Percentiles rank a stretch among this genome's conserved stretches.
These are phyloP conservation scores for Epicampocera succincta DNA, from an alignment of 2,888 invertebrate genomes.

Conservation along the genomic window DNA sequence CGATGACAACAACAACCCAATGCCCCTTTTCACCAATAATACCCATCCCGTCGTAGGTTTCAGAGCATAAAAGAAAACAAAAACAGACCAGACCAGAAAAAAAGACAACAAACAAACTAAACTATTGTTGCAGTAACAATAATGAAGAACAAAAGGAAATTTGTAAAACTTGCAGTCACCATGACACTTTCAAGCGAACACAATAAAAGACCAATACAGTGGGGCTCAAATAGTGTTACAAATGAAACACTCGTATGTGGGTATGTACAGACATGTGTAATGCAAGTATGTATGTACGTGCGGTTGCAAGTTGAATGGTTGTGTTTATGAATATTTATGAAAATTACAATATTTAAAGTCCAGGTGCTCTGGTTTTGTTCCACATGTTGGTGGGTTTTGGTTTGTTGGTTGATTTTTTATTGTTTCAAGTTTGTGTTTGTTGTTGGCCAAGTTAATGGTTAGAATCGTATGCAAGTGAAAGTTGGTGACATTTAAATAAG, in stretches of 20 bases:
- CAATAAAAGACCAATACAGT: constrained; percentile 11
- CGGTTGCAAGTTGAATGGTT: neutral
- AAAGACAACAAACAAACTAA: neutral
- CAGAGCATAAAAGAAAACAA: constrained; percentile 19
- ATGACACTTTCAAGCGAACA: constrained; percentile 23
- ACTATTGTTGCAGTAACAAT: constrained; percentile 24
- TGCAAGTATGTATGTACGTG: no score
- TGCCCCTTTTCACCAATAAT: constrained; percentile 13
- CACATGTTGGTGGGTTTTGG: neutral
- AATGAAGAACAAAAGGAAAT: neutral
- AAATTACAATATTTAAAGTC: constrained; percentile 26
- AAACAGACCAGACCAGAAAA: no score
- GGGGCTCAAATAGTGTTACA: neutral
- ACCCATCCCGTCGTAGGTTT: constrained; percentile 6
- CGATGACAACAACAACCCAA: constrained; percentile 23
- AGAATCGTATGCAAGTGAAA: constrained; percentile 60
- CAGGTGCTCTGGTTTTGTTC: constrained; percentile 30
- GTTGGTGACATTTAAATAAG: constrained; percentile 50
- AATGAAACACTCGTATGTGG: no score
- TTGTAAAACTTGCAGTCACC: constrained; percentile 28
- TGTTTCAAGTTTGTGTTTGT: constrained; percentile 26
- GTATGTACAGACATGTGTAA: no score
- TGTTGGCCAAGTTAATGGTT: constrained; percentile 36
- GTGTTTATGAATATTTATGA: constrained; percentile 46
- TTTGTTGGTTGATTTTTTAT: neutral